A percentile compares a stretch with the other conserved stretches of the same genome.
Conservation (phyloP, 92 coral and sea anemone species). For the Scolanthus callimorphus region DNA sequence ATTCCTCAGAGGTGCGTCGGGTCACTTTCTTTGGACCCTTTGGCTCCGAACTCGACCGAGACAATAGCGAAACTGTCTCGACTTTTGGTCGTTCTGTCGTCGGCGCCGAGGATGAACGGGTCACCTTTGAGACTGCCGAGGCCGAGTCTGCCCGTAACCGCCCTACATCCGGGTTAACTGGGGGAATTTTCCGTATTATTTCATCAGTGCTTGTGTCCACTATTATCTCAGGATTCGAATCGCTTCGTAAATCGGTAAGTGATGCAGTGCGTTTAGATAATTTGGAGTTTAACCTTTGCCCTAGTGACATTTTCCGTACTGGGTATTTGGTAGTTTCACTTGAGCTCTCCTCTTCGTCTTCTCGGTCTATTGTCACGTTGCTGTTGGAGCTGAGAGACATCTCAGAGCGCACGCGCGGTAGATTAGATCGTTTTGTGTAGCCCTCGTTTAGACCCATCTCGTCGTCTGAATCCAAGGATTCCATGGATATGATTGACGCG, state of each 20-base stretch:
- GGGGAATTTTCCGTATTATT: slow-evolving; percentile 5
- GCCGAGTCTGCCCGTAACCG: slow-evolving; percentile 56
- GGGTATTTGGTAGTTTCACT: slow-evolving; percentile 4
- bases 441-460: slow-evolving; percentile 43
- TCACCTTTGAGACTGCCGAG: slow-evolving; percentile 36
- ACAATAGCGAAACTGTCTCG: slow-evolving; percentile 50
- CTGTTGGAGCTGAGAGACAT: slow-evolving; percentile 27
- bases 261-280: slow-evolving; percentile 15
- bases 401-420: slow-evolving; percentile 53
- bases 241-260: slow-evolving; percentile 2
- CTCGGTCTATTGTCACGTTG: not conserved
- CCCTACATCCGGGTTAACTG: slow-evolving; percentile 29
- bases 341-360: not conserved
- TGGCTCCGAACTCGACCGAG: slow-evolving; percentile 90
- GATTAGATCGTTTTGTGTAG: slow-evolving; percentile 8
- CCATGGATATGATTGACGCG: slow-evolving; percentile 49
- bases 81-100: slow-evolving; percentile 72
- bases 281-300: slow-evolving; percentile 8
- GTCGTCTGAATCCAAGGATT: slow-evolving; percentile 72
- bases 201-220: slow-evolving; percentile 37
- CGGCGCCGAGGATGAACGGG: slow-evolving; percentile 93
- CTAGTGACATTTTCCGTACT: not conserved
- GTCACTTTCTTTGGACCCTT: slow-evolving; percentile 53
- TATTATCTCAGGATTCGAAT: not conserved
- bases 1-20: slow-evolving; percentile 22